phyloP scores from a whole-genome alignment of 2,113 vertebrate species.

The Trogon melanurus region DNA sequence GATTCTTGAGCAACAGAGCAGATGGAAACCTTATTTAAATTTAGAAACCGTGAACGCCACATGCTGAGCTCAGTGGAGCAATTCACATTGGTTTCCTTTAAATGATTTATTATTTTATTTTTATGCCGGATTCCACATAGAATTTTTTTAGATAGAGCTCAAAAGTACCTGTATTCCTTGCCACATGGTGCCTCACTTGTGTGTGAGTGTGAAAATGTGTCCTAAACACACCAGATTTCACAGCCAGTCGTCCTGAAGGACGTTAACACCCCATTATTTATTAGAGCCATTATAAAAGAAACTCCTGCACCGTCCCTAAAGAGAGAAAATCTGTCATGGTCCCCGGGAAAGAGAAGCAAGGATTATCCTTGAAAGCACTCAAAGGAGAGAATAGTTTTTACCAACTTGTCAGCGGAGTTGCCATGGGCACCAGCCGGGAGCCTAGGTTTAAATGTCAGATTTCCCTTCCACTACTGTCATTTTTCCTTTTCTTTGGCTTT shows the following conservation, averaged over 20 bases:
- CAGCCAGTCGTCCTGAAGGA: slow-evolving; percentile 55
- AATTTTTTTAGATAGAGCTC: background rate
- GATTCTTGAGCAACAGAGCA: slow-evolving; percentile 53
- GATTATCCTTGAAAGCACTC: slow-evolving; percentile 78
- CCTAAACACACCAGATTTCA: slow-evolving; percentile 66
- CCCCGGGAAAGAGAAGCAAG: slow-evolving; percentile 74
- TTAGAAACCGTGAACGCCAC: slow-evolving; percentile 54
- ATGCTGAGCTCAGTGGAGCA: slow-evolving; percentile 66
- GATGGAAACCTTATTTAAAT: slow-evolving; percentile 77
- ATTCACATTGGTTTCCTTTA: slow-evolving; percentile 60
- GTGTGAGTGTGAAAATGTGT: slow-evolving; percentile 57
- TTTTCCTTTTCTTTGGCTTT: slow-evolving; percentile 44
- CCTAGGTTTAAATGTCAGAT: slow-evolving; percentile 73
- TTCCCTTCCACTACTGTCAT: slow-evolving; percentile 48
- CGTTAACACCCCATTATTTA: slow-evolving; percentile 74
- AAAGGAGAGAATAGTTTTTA: slow-evolving; percentile 75
- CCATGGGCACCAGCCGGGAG: slow-evolving; percentile 72
- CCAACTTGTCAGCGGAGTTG: slow-evolving; percentile 75
- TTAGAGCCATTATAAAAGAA: slow-evolving; percentile 71
- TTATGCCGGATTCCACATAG: slow-evolving; percentile 26
- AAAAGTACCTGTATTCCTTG: slow-evolving; percentile 21
- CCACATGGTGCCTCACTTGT: slow-evolving; percentile 1
- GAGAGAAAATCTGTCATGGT: slow-evolving; percentile 71
- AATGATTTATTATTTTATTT: background rate
- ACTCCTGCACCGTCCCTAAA: slow-evolving; percentile 60